Conservation (phyloP, 2,113 vertebrate genomes). For the Narcine bancroftii region DNA sequence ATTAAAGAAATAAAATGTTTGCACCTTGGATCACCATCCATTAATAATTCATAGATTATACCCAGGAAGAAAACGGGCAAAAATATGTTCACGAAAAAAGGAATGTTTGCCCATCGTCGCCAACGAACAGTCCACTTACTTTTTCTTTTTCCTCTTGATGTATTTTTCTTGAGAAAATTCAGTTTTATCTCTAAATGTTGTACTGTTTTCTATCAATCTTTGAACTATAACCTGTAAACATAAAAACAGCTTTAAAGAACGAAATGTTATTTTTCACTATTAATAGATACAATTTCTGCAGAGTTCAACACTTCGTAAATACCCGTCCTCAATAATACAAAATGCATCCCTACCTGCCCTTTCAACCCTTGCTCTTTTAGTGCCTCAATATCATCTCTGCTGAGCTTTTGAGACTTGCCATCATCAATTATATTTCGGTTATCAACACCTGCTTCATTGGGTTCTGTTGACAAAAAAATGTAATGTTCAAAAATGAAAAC, state of each 20-base stretch:
- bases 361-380: conserved; percentile 93
- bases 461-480: conserved; percentile 60
- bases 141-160: conserved; percentile 98
- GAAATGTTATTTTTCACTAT: not conserved
- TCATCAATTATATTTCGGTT: conserved; percentile 95
- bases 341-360: conserved; percentile 75
- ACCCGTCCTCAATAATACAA: conserved; percentile 40
- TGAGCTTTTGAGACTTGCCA: conserved; percentile 94
- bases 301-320: not conserved
- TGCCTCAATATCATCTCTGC: conserved; percentile 90
- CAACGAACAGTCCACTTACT: conserved; percentile 66
- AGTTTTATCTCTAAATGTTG: conserved; percentile 90
- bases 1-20: not conserved
- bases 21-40: too few relatives aligned
- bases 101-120: too few relatives aligned
- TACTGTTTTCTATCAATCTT: conserved; percentile 90
- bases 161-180: conserved; percentile 95
- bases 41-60: too few relatives aligned
- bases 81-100: not conserved
- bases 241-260: not conserved
- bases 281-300: not conserved
- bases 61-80: not conserved
- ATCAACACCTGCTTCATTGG: conserved; percentile 84
- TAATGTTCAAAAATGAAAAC: not conserved
- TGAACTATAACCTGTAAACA: conserved; percentile 84